phyloP scores from a whole-genome alignment of 2,797 vertebrate genomes.

The Anolis apletophallus region DNA sequence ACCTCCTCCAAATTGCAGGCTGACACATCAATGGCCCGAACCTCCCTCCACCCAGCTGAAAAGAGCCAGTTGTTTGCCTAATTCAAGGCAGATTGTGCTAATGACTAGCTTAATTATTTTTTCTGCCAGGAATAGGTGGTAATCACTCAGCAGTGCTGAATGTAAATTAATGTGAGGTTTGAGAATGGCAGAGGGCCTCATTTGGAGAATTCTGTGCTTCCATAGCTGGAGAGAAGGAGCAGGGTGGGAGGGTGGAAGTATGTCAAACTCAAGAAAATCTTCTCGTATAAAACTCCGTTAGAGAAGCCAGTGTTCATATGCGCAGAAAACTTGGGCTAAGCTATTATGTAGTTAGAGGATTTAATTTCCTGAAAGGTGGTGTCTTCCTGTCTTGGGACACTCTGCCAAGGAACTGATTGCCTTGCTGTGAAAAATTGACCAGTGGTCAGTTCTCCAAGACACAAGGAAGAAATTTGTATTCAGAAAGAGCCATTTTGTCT shows the following conservation, averaged over 20 bases:
- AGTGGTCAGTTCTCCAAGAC: slow-evolving; percentile 2
- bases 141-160: slow-evolving; percentile 51
- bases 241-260: not conserved
- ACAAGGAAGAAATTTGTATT: not conserved
- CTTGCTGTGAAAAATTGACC: slow-evolving; percentile 5
- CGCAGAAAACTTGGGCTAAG: not conserved
- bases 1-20: slow-evolving; percentile 7
- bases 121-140: slow-evolving; percentile 44
- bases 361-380: slow-evolving; percentile 4
- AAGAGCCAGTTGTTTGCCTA: slow-evolving; percentile 40
- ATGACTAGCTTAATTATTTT: slow-evolving; percentile 60
- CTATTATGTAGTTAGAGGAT: not conserved
- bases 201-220: not conserved
- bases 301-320: not conserved
- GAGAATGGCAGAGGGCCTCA: not conserved
- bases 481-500: slow-evolving; percentile 22
- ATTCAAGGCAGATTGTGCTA: slow-evolving; percentile 54
- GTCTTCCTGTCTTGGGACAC: not conserved
- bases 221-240: not conserved
- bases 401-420: not conserved
- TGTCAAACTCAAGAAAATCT: rapidly evolving
- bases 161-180: slow-evolving; percentile 48
- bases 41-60: not conserved
- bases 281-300: rapidly evolving
- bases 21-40: slow-evolving; percentile 22